Conservation (phyloP, 2,797 vertebrate genomes). For the Oreochromis grahami region DNA sequence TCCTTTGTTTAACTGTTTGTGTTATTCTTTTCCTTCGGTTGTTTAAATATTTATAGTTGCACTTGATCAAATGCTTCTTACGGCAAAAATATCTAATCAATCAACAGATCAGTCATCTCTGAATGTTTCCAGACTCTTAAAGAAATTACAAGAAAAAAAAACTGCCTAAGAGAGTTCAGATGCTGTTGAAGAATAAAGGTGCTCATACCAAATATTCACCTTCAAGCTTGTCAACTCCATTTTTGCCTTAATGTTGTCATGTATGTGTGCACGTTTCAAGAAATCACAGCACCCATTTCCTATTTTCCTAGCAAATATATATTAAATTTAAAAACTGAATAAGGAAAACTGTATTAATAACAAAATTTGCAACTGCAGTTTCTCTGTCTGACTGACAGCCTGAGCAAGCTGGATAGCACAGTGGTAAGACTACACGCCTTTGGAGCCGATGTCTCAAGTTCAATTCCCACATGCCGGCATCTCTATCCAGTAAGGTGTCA, state of each 20-base stretch:
- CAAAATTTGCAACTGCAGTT: background rate
- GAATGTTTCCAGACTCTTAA: background rate
- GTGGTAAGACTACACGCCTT: background rate
- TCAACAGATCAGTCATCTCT: background rate
- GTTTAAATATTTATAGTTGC: background rate
- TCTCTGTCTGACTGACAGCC: background rate
- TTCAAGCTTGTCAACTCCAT: background rate
- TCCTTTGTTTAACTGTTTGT: background rate
- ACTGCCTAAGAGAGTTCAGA: background rate
- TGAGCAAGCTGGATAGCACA: background rate
- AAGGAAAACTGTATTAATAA: background rate
- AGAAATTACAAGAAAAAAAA: background rate
- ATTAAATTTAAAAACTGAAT: background rate
- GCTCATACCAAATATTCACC: background rate
- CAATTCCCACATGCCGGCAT: background rate
- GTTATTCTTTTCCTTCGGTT: background rate
- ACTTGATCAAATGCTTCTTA: background rate
- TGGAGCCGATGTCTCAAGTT: rapidly evolving
- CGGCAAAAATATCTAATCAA: background rate
- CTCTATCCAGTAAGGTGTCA: background rate
- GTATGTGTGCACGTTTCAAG: background rate
- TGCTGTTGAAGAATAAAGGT: background rate
- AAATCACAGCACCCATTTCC: background rate
- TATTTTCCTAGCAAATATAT: background rate
- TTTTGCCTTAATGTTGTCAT: background rate